Evolutionary conservation across 1,140 invertebrate genomes (phyloP), one percentile per base, ranked within the genome.

Genomic region (Capitella teleta): DNA sequence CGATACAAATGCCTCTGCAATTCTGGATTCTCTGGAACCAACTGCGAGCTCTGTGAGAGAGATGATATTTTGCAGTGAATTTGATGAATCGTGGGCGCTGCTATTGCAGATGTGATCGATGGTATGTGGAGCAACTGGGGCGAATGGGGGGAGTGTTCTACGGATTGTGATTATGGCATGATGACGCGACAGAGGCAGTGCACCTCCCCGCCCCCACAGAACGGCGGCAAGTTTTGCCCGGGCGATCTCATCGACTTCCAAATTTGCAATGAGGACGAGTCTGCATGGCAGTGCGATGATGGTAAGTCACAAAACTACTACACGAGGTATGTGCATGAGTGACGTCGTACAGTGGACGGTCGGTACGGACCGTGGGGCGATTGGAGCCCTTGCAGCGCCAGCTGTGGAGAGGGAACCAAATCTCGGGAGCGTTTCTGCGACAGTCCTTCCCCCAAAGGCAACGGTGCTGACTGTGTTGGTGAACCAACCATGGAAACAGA

Each of bases 181-280:
- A 19, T 21, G 38, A 19, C 1, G 5, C 66, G 79, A 23, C 68
- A 65, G 10, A 60, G 79, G 48, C 64, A 68, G 26, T 85, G 83
- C 58, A 78, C 82, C 47, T 78, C 77, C 60, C 78, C 81, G 0
- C 60, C 65, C 8, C 78, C 80, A 0, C 68, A 55, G 18, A 54
- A 80, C 28, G 77, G 80, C 6, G 79, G 80, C 0, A 55, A 72
- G 2, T 78, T 82, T 16, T 85, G 84, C 58, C 60, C 67, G 0
- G 86, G 87, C 38, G n/a, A n/a, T n/a, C n/a, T n/a, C n/a, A n/a
- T n/a, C n/a, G n/a, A n/a, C n/a, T n/a, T n/a, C n/a, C n/a, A n/a
- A n/a, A n/a, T n/a, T n/a, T n/a, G n/a, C n/a, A n/a, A n/a, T n/a
- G n/a, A n/a, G n/a, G n/a, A n/a, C n/a, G n/a, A n/a, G n/a, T n/a